These are phyloP conservation scores for Poeciliopsis prolifica DNA, from an alignment of 2,113 vertebrate genomes.

Conservation along the genomic window DNA sequence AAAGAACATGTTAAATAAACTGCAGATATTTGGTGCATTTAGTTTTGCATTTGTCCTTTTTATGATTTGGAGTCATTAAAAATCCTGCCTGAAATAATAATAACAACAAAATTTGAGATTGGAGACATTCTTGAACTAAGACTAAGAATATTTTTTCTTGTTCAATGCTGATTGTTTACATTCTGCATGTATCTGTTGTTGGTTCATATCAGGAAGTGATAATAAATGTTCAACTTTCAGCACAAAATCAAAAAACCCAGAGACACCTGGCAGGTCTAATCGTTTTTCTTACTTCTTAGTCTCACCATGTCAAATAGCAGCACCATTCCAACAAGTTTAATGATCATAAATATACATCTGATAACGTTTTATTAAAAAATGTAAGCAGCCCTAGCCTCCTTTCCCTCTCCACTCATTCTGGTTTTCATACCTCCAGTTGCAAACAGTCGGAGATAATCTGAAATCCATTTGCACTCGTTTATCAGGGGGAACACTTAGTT, in stretches of 20 bases:
- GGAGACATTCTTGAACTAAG: neutral
- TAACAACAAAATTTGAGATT: neutral
- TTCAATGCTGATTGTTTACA: neutral
- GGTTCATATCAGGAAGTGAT: neutral
- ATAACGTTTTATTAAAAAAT: neutral
- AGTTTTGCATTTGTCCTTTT: neutral
- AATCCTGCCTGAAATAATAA: neutral
- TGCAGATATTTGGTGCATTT: neutral
- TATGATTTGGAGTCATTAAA: neutral
- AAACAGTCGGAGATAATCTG: neutral
- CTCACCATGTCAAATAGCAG: neutral
- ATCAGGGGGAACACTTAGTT: neutral
- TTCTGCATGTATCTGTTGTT: neutral
- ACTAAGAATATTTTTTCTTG: neutral
- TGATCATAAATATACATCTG: neutral
- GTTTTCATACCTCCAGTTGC: neutral
- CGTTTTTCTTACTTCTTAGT: neutral
- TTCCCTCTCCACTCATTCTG: neutral
- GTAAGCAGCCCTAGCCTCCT: neutral
- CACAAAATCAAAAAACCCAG: neutral
- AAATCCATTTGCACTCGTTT: slow-evolving; percentile 4
- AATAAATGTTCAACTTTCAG: neutral
- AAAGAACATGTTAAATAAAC: neutral
- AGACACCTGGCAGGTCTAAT: neutral
- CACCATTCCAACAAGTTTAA: neutral